Evolutionary conservation across 2,888 invertebrate genomes (phyloP).

Genomic region (Dynastes maya): DNA sequence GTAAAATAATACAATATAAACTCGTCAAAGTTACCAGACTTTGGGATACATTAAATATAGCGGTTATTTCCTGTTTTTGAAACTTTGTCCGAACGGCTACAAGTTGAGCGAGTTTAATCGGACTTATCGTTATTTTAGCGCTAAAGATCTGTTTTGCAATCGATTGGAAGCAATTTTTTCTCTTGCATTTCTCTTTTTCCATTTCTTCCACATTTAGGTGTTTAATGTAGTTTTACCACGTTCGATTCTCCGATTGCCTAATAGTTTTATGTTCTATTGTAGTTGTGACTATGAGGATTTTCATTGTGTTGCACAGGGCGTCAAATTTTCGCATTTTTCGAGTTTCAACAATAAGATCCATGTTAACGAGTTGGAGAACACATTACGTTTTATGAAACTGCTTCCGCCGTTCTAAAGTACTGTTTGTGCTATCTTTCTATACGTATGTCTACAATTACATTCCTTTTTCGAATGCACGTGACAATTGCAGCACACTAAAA

Average conservation of each 20-base stretch:
- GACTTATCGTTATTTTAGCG: conserved; percentile 51
- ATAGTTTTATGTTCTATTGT: not conserved
- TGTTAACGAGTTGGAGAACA: conserved; percentile 51
- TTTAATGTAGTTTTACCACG: conserved; percentile 14
- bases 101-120: conserved; percentile 49
- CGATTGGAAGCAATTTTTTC: conserved; percentile 30
- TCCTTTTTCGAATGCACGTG: conserved; percentile 18
- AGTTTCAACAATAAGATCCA: conserved; percentile 47
- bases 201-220: conserved; percentile 6
- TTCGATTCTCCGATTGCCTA: conserved; percentile 4
- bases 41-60: conserved; percentile 49
- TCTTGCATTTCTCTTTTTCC: not conserved
- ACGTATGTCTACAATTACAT: conserved; percentile 39
- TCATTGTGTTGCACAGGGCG: conserved; percentile 8
- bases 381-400: conserved; percentile 56
- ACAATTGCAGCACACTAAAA: not conserved
- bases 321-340: conserved; percentile 35
- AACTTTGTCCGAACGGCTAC: conserved; percentile 41
- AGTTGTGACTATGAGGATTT: conserved; percentile 18
- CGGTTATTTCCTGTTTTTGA: conserved; percentile 45
- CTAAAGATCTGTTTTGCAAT: conserved; percentile 42
- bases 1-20: conserved; percentile 50
- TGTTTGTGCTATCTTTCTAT: conserved; percentile 9
- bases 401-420: conserved; percentile 49
- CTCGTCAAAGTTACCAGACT: conserved; percentile 50